Conservation (phyloP, 2,113 vertebrate genomes). For the Trogon melanurus region DNA sequence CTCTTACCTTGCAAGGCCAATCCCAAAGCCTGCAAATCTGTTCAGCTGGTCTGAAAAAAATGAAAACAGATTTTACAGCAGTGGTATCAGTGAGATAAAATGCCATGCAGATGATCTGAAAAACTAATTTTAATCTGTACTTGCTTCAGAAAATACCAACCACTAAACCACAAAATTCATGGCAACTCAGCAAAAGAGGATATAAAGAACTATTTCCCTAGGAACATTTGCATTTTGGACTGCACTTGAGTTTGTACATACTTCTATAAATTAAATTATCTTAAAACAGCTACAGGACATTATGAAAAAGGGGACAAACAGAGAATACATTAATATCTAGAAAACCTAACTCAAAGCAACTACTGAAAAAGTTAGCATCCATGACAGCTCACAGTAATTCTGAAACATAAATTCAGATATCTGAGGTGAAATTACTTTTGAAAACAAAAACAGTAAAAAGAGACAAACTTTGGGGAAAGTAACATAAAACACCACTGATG, state of each 20-base stretch:
- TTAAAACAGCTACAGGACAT: not conserved
- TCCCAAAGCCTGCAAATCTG: constrained; percentile 91
- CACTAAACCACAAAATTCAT: not conserved
- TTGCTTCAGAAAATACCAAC: not conserved
- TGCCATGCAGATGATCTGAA: fast-evolving
- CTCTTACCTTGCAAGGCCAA: constrained; percentile 92
- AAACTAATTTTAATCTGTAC: not conserved
- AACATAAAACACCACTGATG: fast-evolving
- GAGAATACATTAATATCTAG: not conserved
- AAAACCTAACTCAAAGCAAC: not conserved
- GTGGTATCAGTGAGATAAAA: not conserved
- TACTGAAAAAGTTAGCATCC: not conserved
- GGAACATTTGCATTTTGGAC: not conserved
- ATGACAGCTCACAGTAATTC: not conserved
- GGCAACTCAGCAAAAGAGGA: not conserved
- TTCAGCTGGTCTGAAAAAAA: constrained; percentile 85
- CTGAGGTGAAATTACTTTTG: not conserved
- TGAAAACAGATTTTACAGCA: constrained; percentile 32
- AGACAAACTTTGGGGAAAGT: not conserved
- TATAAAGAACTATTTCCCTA: not conserved
- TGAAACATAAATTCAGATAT: not conserved
- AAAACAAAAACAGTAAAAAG: not conserved
- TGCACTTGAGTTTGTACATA: not conserved
- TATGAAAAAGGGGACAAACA: not conserved
- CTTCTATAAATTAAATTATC: not conserved